These are phyloP conservation scores for Papilio elwesi DNA, from an alignment of 2,888 invertebrate genomes.

Conservation along the genomic window DNA sequence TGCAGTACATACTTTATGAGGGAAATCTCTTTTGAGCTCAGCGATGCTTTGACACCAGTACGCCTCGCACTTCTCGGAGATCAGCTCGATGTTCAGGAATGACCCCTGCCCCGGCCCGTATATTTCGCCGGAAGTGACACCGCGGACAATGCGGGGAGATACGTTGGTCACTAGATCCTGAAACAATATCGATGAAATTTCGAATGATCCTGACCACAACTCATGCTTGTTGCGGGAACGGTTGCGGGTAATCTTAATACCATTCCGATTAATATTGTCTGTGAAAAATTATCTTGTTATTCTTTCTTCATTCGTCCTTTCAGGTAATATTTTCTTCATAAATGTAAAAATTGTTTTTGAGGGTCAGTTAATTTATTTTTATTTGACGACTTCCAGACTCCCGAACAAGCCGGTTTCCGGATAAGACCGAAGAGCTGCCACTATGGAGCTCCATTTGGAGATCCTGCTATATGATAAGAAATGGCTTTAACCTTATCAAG, in stretches of 20 bases:
- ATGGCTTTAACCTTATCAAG: conserved; percentile 90
- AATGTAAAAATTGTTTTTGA: too few species aligned
- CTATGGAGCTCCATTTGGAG: not conserved
- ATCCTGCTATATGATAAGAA: not conserved
- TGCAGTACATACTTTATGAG: conserved; percentile 86
- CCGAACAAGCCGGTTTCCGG: too few species aligned
- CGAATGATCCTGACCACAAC: not conserved
- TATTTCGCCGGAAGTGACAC: conserved; percentile 94
- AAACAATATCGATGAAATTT: not conserved
- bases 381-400: too few species aligned
- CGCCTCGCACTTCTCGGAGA: conserved; percentile 96
- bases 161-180: conserved; percentile 98
- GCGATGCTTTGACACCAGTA: conserved; percentile 96
- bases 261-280: too few species aligned
- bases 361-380: too few species aligned
- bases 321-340: too few species aligned
- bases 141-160: conserved; percentile 97
- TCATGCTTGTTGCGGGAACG: too few species aligned
- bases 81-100: conserved; percentile 98
- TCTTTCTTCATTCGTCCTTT: too few species aligned
- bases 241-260: too few species aligned
- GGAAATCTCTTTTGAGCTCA: conserved; percentile 96
- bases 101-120: conserved; percentile 98
- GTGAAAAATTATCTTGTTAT: too few species aligned
- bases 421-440: too few species aligned